Base-by-base conservation (phyloP, 2,888 invertebrate genomes). In the Pollenia amentaria region DNA sequence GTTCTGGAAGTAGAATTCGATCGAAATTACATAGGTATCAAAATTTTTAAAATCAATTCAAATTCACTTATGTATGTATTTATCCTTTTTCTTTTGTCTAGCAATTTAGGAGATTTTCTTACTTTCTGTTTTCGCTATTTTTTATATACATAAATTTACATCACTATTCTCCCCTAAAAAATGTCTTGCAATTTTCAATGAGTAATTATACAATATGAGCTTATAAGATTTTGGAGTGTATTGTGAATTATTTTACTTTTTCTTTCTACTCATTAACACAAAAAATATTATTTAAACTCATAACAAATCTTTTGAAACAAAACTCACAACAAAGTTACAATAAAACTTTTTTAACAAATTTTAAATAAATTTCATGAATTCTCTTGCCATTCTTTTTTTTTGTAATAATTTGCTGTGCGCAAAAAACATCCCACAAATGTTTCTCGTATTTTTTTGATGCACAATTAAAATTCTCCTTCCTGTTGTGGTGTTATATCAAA, bases 151-250 rank as follows among this genome's bases (percentile, higher is more conserved):
- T 64, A 7, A 0, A 29, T 70, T 70, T 53, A 11, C 51, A 60
- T n/a, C 75, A 72, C 65, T 53, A 2, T 2, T 53, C 42, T 14
- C 29, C 29, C 29, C 29, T 29, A 29, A 4, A 29, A n/a, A 48
- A 62, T 57, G 8, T 40, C 48, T 75, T 38, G 12, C 1, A 2
- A 16, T 29, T 73, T 21, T 73, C 14, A 14, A 55, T 57, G 81
- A 81, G 81, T 48, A 64, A 48, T 75, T 75, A 75, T 60, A 75
- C 16, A 62, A 51, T 48, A 29, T 81, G 81, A 69, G 78, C 60
- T 65, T 40, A 29, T 14, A 21, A 73, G 70, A 55, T 44, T 40
- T 29, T 67, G 46, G 81, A 75, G 75, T 70, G 53, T 46, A 46
- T 75, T 60, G 7, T 18, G 42, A 40, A 70, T 16, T 12, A 75